Evolutionary conservation across 1,140 invertebrate genomes (phyloP).

Genomic region (Danaus plexippus): DNA sequence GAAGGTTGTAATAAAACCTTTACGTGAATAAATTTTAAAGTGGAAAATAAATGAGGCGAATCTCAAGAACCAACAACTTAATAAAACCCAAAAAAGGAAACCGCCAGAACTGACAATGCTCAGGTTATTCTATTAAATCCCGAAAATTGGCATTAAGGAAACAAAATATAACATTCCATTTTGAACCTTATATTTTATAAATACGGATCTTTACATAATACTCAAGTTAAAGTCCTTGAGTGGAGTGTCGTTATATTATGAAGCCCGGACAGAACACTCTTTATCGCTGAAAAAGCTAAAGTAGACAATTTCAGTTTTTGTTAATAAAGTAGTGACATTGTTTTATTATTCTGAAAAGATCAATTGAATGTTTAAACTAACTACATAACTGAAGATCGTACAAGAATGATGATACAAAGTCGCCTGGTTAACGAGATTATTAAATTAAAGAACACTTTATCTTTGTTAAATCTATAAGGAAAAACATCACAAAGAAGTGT

Average conservation of each 20-base stretch:
- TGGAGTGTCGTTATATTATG: conserved; percentile 15
- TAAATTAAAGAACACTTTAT: conserved; percentile 1
- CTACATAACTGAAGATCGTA: no score
- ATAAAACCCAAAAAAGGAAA: conserved; percentile 10
- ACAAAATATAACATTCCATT: conserved; percentile 3
- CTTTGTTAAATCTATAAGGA: not conserved
- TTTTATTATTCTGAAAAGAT: not conserved
- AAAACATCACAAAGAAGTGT: conserved; percentile 5
- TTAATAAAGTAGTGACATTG: conserved; percentile 13
- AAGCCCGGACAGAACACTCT: conserved; percentile 13
- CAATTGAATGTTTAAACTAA: no score
- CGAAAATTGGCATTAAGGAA: conserved; percentile 10
- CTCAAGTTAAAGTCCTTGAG: not conserved
- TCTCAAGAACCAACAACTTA: not conserved
- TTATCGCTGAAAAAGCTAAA: conserved; percentile 11
- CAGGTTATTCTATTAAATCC: conserved; percentile 18
- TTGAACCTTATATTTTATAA: conserved; percentile 1
- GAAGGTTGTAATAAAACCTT: not conserved
- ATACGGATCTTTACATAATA: not conserved
- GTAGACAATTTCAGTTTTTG: conserved; percentile 8
- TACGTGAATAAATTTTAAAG: not conserved
- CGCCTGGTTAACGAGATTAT: no score
- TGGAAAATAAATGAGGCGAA: no score
- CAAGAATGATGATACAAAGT: no score
- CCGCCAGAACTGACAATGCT: conserved; percentile 15